Conservation (phyloP, 37 sponge, comb jelly and placozoan genomes). For the Hexactinellida sp. region DNA sequence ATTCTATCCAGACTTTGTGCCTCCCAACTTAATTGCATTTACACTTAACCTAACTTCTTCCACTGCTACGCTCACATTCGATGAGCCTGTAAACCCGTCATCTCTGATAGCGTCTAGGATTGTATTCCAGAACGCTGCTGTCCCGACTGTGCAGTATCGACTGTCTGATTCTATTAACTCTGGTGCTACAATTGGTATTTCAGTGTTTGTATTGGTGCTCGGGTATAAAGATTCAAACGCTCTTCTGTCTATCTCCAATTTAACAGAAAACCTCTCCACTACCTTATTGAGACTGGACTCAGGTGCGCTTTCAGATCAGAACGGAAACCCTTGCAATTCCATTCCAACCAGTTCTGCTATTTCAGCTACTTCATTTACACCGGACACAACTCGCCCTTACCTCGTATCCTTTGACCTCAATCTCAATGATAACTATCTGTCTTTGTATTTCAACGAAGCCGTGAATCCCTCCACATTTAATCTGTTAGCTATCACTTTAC, state of each 20-base stretch:
- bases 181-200: conserved; percentile 26
- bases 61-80: conserved; percentile 35
- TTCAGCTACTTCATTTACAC: conserved; percentile 12
- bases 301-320: conserved; percentile 51
- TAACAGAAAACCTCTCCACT: conserved; percentile 28
- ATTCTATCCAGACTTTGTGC: conserved; percentile 41
- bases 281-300: conserved; percentile 28
- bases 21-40: conserved; percentile 41
- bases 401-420: conserved; percentile 58
- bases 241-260: conserved; percentile 34
- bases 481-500: conserved; percentile 29
- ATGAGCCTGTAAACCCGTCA: conserved; percentile 57
- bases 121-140: conserved; percentile 34
- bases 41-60: conserved; percentile 48
- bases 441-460: conserved; percentile 63
- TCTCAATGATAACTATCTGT: conserved; percentile 51
- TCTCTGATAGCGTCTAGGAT: conserved; percentile 28
- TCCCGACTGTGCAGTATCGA: not conserved
- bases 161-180: conserved; percentile 20
- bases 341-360: conserved; percentile 26
- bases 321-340: conserved; percentile 31
- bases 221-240: conserved; percentile 42
- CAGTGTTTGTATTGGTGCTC: conserved; percentile 20
- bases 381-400: conserved; percentile 32
- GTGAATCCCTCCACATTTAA: conserved; percentile 38